phyloP scores from a whole-genome alignment of 1,140 invertebrate species.

The Drosophila truncata region DNA sequence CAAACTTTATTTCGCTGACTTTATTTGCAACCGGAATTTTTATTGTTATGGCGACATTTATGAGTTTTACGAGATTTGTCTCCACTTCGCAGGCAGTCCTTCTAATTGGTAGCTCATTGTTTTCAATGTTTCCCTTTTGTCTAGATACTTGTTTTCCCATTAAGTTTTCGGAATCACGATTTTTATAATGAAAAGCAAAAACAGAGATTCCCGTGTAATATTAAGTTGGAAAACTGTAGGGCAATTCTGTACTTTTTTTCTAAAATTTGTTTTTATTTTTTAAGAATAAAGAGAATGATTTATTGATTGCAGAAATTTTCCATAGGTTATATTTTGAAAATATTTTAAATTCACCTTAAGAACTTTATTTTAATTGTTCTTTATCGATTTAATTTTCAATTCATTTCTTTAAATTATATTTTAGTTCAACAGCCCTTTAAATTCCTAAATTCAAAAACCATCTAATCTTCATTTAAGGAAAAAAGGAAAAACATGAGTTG shows the following conservation, averaged over 20 bases:
- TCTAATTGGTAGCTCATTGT: constrained; percentile 69
- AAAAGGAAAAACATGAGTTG: not conserved
- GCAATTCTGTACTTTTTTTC: not conserved
- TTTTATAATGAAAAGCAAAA: too few relatives aligned
- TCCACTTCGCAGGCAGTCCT: constrained; percentile 37
- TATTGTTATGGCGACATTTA: constrained; percentile 80
- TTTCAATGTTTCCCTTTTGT: constrained; percentile 30
- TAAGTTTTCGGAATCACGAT: constrained; percentile 15
- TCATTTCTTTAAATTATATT: not conserved
- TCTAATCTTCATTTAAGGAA: not conserved
- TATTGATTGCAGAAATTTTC: not conserved
- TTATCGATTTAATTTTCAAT: not conserved
- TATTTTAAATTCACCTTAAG: not conserved
- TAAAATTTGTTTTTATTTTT: not conserved
- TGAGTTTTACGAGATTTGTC: constrained; percentile 72
- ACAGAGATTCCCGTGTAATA: not conserved
- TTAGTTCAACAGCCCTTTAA: not conserved
- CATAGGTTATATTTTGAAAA: not conserved
- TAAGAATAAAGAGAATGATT: not conserved
- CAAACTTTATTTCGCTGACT: constrained; percentile 66
- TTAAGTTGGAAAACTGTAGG: not conserved
- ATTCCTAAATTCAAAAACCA: not conserved
- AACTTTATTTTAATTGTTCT: not conserved
- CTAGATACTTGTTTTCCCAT: constrained; percentile 34
- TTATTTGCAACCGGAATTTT: constrained; percentile 82